These are phyloP conservation scores for Pseudoips prasinana DNA, from an alignment of 2,888 invertebrate genomes.

Conservation along the genomic window DNA sequence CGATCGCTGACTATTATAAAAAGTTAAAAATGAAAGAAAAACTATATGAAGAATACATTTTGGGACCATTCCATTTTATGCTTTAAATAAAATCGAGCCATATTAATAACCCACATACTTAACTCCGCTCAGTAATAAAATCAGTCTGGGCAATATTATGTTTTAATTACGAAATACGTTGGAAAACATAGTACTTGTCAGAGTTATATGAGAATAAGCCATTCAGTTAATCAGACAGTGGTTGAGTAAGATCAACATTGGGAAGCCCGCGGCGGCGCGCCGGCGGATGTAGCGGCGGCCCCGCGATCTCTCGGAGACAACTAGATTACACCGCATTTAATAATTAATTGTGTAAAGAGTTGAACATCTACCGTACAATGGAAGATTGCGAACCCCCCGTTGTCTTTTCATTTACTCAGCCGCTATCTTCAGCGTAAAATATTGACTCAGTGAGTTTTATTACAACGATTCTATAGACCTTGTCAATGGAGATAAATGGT, in stretches of 20 bases:
- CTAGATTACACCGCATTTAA: conserved; percentile 66
- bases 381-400: conserved; percentile 40
- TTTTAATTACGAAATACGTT: conserved; percentile 60
- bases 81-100: too few relatives aligned
- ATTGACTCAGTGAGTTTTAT: conserved; percentile 47
- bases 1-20: too few relatives aligned
- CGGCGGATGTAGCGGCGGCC: conserved; percentile 18
- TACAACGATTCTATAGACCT: conserved; percentile 7
- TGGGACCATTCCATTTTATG: too few relatives aligned
- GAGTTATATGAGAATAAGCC: conserved; percentile 55
- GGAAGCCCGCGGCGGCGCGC: conserved; percentile 26
- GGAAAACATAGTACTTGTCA: conserved; percentile 46
- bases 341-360: conserved; percentile 78
- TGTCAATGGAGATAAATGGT: too few relatives aligned
- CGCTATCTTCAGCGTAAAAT: conserved; percentile 35
- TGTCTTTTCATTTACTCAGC: conserved; percentile 55
- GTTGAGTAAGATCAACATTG: conserved; percentile 28
- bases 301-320: conserved; percentile 31
- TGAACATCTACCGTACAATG: conserved; percentile 49
- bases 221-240: conserved; percentile 43
- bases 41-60: too few relatives aligned
- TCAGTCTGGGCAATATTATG: conserved; percentile 46
- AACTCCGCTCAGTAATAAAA: too few relatives aligned
- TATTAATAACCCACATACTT: too few relatives aligned
- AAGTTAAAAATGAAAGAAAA: too few relatives aligned